Evolutionary conservation across 2,888 invertebrate genomes (phyloP).

Genomic region (Tetranychus truncatus): DNA sequence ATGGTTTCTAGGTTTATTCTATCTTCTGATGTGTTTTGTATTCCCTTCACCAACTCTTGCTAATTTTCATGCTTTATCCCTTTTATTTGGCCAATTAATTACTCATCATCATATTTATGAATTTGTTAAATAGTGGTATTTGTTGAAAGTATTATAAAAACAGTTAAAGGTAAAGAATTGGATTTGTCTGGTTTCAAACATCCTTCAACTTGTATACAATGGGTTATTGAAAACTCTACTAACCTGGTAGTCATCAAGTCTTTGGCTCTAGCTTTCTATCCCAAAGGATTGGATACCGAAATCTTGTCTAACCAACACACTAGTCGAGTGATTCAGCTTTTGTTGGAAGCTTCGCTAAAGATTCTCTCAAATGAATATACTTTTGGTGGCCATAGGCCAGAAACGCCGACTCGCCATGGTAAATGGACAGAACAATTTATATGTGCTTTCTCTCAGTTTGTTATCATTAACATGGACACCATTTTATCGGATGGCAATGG

Average conservation of each 20-base stretch:
- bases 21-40: too few relatives aligned
- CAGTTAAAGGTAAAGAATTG: conserved; percentile 16
- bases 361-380: conserved; percentile 15
- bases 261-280: not conserved
- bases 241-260: conserved; percentile 4
- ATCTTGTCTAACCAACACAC: conserved; percentile 13
- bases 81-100: too few relatives aligned
- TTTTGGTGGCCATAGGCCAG: not conserved
- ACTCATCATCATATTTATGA: too few relatives aligned
- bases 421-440: conserved; percentile 18
- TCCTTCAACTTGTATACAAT: conserved; percentile 17
- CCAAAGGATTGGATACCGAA: not conserved
- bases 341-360: conserved; percentile 17
- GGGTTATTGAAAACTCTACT: conserved; percentile 18
- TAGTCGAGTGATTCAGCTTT: conserved; percentile 13
- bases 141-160: too few relatives aligned
- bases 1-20: too few relatives aligned
- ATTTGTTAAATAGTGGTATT: too few relatives aligned
- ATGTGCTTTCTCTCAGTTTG: conserved; percentile 14
- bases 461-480: conserved; percentile 12
- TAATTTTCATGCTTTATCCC: too few relatives aligned
- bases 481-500: conserved; percentile 17
- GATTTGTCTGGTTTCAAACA: conserved; percentile 14
- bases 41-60: too few relatives aligned
- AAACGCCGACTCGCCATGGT: not conserved